These are phyloP conservation scores for Philopotamus ludificatus DNA, from an alignment of 1,140 invertebrate genomes.

Conservation along the genomic window DNA sequence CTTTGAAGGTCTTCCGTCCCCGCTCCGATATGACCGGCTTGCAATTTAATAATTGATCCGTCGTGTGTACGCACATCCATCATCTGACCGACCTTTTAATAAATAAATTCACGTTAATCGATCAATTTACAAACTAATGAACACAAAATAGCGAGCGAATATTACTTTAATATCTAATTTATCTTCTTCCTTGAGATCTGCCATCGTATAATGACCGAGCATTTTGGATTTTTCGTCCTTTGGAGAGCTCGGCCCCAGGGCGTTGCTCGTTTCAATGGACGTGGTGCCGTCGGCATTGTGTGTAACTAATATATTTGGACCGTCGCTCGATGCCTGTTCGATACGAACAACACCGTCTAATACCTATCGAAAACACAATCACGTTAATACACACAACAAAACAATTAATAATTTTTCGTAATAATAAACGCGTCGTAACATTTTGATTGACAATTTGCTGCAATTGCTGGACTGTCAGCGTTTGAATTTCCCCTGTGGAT, in stretches of 20 bases:
- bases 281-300: constrained; percentile 55
- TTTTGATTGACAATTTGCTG: constrained; percentile 56
- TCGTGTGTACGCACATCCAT: constrained; percentile 70
- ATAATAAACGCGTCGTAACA: background rate
- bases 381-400: too few relatives aligned
- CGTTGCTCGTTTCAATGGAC: constrained; percentile 49
- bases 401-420: background rate
- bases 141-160: too few relatives aligned
- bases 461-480: constrained; percentile 54
- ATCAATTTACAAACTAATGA: too few relatives aligned
- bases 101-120: background rate
- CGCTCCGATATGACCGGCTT: constrained; percentile 49
- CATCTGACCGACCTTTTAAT: constrained; percentile 54
- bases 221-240: constrained; percentile 54
- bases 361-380: too few relatives aligned
- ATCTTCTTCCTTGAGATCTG: constrained; percentile 53
- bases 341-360: constrained; percentile 55
- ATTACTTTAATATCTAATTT: constrained; percentile 52
- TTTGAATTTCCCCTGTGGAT: constrained; percentile 47
- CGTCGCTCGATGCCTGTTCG: constrained; percentile 52
- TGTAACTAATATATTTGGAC: constrained; percentile 53
- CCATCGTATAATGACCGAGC: constrained; percentile 50
- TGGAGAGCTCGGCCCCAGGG: constrained; percentile 42
- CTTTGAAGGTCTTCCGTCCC: constrained; percentile 67
- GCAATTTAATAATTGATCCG: constrained; percentile 72